phyloP scores from a whole-genome alignment of 2,113 vertebrate species.

The Leiothrix lutea region DNA sequence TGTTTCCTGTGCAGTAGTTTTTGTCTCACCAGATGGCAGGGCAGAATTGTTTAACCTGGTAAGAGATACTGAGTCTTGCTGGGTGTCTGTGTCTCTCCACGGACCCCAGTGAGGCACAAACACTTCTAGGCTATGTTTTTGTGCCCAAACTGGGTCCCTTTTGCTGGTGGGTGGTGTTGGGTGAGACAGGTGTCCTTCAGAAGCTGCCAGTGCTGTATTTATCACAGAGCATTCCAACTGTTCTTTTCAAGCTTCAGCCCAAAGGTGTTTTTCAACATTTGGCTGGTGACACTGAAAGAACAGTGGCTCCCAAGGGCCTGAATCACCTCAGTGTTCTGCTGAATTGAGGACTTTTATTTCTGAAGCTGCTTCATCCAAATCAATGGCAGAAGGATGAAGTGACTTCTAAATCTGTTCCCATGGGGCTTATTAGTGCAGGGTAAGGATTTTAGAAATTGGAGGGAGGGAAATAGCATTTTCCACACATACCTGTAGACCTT shows the following conservation, averaged over 20 bases:
- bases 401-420: not conserved
- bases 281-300: not conserved
- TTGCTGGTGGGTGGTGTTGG: not conserved
- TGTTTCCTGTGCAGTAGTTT: not conserved
- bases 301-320: not conserved
- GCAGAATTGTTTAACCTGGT: not conserved
- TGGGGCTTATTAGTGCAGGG: not conserved
- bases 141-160: not conserved
- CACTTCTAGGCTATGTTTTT: not conserved
- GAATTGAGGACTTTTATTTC: not conserved
- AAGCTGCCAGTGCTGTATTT: not conserved
- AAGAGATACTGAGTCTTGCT: not conserved
- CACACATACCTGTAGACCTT: not conserved
- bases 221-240: not conserved
- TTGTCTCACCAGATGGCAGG: not conserved
- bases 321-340: not conserved
- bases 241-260: not conserved
- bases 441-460: not conserved
- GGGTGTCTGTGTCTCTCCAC: not conserved
- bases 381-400: not conserved
- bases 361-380: not conserved
- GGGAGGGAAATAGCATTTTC: not conserved
- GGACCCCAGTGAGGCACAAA: not conserved
- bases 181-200: not conserved
- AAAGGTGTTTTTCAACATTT: not conserved